Base-by-base conservation (phyloP, 92 coral and sea anemone genomes). In the Epizoanthus fatuus region DNA sequence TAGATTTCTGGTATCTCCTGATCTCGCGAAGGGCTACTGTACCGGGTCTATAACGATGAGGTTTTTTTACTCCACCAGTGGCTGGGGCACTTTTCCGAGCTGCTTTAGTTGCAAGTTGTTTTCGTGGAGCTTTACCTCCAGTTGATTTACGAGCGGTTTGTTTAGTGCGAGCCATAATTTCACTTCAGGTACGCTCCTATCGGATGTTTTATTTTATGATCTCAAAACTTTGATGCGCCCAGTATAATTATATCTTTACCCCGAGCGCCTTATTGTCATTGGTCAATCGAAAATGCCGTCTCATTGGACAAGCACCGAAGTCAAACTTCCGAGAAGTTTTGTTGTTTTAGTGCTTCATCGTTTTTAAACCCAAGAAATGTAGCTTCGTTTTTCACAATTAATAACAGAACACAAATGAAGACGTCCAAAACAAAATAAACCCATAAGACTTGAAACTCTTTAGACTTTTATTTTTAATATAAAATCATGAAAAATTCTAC, bases 91-190 rank as follows among this genome's bases (percentile, higher is more conserved):
- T 92, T 75, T 92, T 92, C 29, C 95, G 95, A 35, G 95, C 95
- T 68, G 97, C 97, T 81, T 93, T 93, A 67, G 97, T 93, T 80
- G 97, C 97, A 75, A 93, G 94, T 72, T 93, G 95, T 72, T 94
- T 94, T 54, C 98, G 93, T 86, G 98, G 98, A 90, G 98, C 98
- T 81, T 94, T 94, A 80, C 98, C 98, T 60, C 95, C 95, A 37
- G 93, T 92, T 20, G 95, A 93, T 93, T 93, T 93, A 87, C 92
- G 96, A 17, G 93, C 93, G 79, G 96, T 93, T 87, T 93, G 96
- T 86, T 93, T 93, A 22, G 96, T 93, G 80, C 94, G 96, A 67
- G 96, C 96, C 94, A 90, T 93, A n/a, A n/a, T n/a, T n/a, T n/a
- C n/a, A n/a, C n/a, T n/a, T n/a, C n/a, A n/a, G n/a, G n/a, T n/a